A percentile compares a stretch with the other conserved stretches of the same genome.
phyloP scores from a whole-genome alignment of 2,113 vertebrate genomes.

The Melanostigma gelatinosum region DNA sequence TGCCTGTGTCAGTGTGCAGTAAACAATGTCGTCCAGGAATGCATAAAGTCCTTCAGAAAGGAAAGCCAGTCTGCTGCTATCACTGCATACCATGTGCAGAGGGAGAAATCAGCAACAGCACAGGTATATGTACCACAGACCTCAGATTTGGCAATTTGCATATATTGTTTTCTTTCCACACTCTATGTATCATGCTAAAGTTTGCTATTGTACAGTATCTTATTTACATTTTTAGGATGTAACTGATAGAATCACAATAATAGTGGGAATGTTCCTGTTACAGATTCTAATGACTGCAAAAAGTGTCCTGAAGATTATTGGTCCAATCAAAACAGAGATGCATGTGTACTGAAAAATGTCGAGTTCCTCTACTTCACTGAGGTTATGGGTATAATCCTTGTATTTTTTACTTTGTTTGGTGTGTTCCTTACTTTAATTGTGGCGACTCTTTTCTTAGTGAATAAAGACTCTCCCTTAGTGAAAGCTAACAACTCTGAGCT shows the following conservation, averaged over 20 bases:
- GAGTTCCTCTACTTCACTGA: conserved; percentile 78
- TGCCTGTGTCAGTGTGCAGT: conserved; percentile 78
- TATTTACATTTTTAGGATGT: conserved; percentile 19
- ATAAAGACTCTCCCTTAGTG: conserved; percentile 78
- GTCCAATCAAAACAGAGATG: conserved; percentile 76
- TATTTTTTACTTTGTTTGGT: conserved; percentile 76
- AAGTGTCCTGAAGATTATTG: conserved; percentile 80
- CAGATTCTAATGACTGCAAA: conserved; percentile 82
- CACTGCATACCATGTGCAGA: conserved; percentile 80
- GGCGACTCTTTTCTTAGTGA: conserved; percentile 63
- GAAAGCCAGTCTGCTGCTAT: conserved; percentile 80
- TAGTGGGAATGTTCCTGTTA: conserved; percentile 62
- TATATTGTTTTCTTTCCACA: conserved; percentile 37
- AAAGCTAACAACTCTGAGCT: conserved; percentile 59
- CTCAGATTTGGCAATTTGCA: conserved; percentile 57
- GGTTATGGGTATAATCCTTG: conserved; percentile 74
- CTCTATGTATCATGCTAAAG: conserved; percentile 64
- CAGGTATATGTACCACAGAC: conserved; percentile 61
- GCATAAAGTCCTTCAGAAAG: conserved; percentile 79
- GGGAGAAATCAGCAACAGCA: conserved; percentile 78
- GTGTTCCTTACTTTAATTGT: conserved; percentile 65
- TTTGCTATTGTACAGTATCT: conserved; percentile 40
- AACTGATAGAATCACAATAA: conserved; percentile 10
- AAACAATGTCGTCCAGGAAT: conserved; percentile 75
- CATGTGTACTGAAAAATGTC: conserved; percentile 72